Evolutionary conservation across 2,113 vertebrate species (phyloP).

Genomic region (Trogon surrucura): DNA sequence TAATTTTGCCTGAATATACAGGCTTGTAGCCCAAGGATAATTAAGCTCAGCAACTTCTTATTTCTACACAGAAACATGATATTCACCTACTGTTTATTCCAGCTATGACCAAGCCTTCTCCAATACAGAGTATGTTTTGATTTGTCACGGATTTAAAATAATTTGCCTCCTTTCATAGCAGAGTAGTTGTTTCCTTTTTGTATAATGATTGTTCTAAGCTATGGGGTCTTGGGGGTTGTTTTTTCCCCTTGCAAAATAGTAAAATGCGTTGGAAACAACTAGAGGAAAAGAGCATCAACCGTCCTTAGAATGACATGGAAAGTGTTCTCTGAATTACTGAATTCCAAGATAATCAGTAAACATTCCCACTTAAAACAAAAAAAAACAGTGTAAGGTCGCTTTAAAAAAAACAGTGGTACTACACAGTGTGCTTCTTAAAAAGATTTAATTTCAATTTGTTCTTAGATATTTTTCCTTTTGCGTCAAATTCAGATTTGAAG

Average conservation of each 20-base stretch:
- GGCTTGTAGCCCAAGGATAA: not conserved
- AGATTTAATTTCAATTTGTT: not conserved
- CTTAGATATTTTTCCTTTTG: slow-evolving; percentile 18
- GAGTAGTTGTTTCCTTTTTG: not conserved
- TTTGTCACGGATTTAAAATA: not conserved
- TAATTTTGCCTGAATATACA: not conserved
- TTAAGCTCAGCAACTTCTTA: not conserved
- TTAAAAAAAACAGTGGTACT: not conserved
- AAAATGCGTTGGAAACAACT: not conserved
- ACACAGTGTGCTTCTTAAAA: not conserved
- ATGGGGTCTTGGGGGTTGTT: fast-evolving
- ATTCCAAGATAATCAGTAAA: slow-evolving; percentile 33
- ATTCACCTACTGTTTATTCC: not conserved
- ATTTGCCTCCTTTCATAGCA: not conserved
- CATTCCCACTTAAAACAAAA: slow-evolving; percentile 4
- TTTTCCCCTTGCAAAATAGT: not conserved
- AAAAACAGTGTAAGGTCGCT: not conserved
- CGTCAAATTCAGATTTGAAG: slow-evolving; percentile 58
- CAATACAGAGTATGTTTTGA: not conserved
- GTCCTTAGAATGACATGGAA: not conserved
- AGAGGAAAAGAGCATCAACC: not conserved
- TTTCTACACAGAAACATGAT: not conserved
- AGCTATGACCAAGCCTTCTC: not conserved
- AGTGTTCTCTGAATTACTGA: slow-evolving; percentile 13
- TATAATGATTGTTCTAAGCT: not conserved